These are phyloP conservation scores for Natrix natrix DNA, from an alignment of 2,797 vertebrate species.

Conservation along the genomic window DNA sequence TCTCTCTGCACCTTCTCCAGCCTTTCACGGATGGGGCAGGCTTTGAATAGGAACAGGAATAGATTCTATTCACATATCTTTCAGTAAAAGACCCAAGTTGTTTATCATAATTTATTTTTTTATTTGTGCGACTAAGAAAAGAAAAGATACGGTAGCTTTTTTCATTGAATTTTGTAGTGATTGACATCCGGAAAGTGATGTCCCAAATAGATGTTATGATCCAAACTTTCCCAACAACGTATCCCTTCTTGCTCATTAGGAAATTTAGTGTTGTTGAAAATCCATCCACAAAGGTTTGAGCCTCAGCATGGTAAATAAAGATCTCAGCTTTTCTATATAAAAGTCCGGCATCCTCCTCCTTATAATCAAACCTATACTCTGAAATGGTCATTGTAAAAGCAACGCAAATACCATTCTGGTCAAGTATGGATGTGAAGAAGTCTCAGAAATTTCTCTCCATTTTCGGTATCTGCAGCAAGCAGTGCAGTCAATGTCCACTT, in stretches of 20 bases:
- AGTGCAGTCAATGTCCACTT: not conserved
- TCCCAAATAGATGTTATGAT: not conserved
- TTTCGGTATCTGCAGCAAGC: not conserved
- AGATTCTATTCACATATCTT: too few species aligned
- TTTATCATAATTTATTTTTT: too few species aligned
- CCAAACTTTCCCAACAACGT: not conserved
- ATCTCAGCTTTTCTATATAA: not conserved
- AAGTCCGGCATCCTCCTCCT: too few species aligned
- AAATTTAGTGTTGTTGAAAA: not conserved
- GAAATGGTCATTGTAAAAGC: not conserved
- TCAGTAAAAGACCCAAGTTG: too few species aligned
- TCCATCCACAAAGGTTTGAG: accelerated
- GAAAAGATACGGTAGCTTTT: not conserved
- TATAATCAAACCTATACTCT: not conserved
- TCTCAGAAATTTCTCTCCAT: not conserved
- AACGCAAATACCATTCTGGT: not conserved
- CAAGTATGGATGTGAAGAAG: not conserved
- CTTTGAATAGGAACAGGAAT: not conserved
- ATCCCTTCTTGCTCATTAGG: too few species aligned
- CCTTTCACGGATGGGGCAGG: not conserved
- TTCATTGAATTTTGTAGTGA: too few species aligned
- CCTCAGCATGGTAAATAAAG: not conserved
- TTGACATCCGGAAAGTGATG: not conserved
- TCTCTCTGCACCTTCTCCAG: not conserved
- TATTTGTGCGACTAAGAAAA: too few species aligned